Evolutionary conservation across 2,888 invertebrate species (phyloP).

Genomic region (Hololepta plana): DNA sequence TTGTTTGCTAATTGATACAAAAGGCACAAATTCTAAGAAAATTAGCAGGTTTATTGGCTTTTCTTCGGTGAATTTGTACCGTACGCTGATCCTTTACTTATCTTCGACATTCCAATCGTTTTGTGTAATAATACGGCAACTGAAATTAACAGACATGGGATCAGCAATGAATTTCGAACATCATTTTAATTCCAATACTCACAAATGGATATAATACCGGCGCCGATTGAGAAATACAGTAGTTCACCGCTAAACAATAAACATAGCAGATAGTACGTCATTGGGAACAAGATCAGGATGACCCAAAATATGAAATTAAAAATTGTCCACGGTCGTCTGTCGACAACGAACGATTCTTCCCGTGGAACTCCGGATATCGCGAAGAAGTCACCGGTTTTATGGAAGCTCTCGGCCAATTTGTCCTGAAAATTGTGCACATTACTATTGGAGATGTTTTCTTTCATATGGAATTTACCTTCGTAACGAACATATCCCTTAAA

Average conservation of each 20-base stretch:
- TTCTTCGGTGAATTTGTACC: slow-evolving; percentile 43
- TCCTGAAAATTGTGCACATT: slow-evolving; percentile 31
- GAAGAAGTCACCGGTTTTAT: slow-evolving; percentile 63
- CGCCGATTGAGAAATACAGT: slow-evolving; percentile 46
- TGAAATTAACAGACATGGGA: slow-evolving; percentile 27
- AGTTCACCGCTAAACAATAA: slow-evolving; percentile 56
- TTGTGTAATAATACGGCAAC: slow-evolving; percentile 62
- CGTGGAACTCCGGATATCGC: slow-evolving; percentile 51
- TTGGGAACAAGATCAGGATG: slow-evolving; percentile 45
- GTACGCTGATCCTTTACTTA: slow-evolving; percentile 68
- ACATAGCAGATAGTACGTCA: slow-evolving; percentile 47
- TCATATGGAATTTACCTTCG: slow-evolving; percentile 45
- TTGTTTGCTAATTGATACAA: too few relatives aligned
- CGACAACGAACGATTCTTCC: slow-evolving; percentile 36
- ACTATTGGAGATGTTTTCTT: not conserved
- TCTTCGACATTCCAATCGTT: slow-evolving; percentile 68
- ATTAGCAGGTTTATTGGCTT: slow-evolving; percentile 5
- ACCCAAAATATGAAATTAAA: slow-evolving; percentile 59
- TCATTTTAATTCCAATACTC: slow-evolving; percentile 38
- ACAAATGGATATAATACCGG: slow-evolving; percentile 57
- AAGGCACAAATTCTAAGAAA: too few relatives aligned
- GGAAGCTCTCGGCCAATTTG: slow-evolving; percentile 53
- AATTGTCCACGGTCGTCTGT: slow-evolving; percentile 45
- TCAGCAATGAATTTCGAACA: too few relatives aligned
- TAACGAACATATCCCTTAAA: slow-evolving; percentile 64